phyloP scores from a whole-genome alignment of 2,797 vertebrate genomes.

The Pangasius mekongensis region DNA sequence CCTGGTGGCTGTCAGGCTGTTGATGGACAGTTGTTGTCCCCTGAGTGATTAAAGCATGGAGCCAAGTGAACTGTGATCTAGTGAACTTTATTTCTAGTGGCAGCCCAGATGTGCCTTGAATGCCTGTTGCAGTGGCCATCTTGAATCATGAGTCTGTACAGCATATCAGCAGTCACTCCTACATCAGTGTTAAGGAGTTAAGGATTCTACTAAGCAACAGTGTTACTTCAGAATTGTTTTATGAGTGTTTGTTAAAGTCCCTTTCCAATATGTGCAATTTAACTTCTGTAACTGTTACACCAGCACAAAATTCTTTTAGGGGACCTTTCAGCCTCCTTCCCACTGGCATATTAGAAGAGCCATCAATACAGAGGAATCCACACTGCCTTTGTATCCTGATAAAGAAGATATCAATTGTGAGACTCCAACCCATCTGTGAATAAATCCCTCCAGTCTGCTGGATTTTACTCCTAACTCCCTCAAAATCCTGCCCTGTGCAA shows the following conservation, averaged over 20 bases:
- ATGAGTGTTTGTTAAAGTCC: conserved; percentile 3
- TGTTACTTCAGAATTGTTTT: not conserved
- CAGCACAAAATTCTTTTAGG: not conserved
- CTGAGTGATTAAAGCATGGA: conserved; percentile 78
- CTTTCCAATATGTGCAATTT: not conserved
- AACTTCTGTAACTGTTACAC: not conserved
- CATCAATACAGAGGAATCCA: conserved; percentile 54
- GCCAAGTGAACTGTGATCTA: conserved; percentile 76
- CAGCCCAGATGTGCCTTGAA: conserved; percentile 74
- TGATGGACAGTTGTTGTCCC: conserved; percentile 59
- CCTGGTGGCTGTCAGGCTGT: conserved; percentile 42
- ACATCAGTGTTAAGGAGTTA: not conserved
- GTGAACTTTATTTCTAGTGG: conserved; percentile 81
- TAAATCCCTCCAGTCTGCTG: conserved; percentile 78
- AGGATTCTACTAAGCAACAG: not conserved
- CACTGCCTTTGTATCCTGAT: conserved; percentile 60
- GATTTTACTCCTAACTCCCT: conserved; percentile 77
- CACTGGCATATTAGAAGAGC: conserved; percentile 28
- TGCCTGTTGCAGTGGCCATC: conserved; percentile 49
- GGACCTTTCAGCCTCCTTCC: conserved; percentile 3
- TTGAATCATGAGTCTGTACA: conserved; percentile 3
- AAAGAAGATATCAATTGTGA: conserved; percentile 78
- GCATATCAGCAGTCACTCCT: not conserved
- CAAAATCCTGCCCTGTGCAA: conserved; percentile 75
- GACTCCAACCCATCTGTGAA: conserved; percentile 78